Evolutionary conservation across 2,888 invertebrate genomes (phyloP), one percentile per base, ranked within the genome.

Genomic region (Melanargia galathea): DNA sequence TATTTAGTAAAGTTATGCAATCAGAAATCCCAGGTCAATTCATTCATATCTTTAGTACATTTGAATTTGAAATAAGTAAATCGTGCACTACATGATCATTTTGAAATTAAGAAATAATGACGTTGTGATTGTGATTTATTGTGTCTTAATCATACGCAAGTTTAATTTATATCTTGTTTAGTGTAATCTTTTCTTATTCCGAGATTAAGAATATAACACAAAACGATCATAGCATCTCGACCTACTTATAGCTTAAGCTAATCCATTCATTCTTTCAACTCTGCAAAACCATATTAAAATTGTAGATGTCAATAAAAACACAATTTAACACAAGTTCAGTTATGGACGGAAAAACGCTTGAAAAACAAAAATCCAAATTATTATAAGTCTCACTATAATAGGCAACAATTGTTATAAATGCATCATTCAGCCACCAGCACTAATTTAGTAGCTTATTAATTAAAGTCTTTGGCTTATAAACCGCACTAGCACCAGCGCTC

Each of bases 321-420:
- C 18, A 18, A 20, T 30, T 43, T 13, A 59, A 33, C 30, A n/a
- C n/a, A 22, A 56, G 45, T 56, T 56, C 45, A 24, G 30, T 35
- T 26, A 51, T 59, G 59, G 59, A 59, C 59, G 59, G 59, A 59
- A 49, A 49, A 49, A 59, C 49, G 26, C 48, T 48, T 40, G 35
- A 59, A 38, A 10, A 22, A 59, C 49, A 59, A 22, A 58, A 16
- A n/a, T 48, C 59, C 58, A 48, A 58, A 57, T 46, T 61, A 57
- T 46, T 61, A 57, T 64, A 73, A 77, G 76, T 82, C 82, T 84
- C 81, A 83, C 80, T 82, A 43, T n/a, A 38, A 79, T 72, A 73
- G 66, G 75, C 73, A 45, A 48, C 46, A 70, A 75, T 69, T 68
- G 69, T 62, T 76, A 77, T 87, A 87, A 87, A 87, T 87, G 87